phyloP scores from a whole-genome alignment of 2,797 vertebrate genomes.

The Pempheris klunzingeri region DNA sequence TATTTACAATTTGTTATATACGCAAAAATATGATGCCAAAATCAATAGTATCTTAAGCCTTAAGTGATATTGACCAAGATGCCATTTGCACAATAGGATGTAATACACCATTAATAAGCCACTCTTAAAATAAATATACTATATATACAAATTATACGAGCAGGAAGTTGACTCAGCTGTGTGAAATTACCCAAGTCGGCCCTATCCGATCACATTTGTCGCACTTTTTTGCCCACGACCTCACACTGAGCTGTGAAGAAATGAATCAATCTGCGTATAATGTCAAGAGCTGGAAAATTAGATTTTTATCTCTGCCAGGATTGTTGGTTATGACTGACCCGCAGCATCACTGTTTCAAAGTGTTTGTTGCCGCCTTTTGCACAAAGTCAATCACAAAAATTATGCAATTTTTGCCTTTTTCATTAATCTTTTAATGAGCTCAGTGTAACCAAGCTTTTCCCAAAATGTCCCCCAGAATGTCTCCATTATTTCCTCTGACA shows the following conservation, averaged over 20 bases:
- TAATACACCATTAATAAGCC: background rate
- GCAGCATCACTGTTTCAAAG: background rate
- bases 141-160: background rate
- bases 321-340: background rate
- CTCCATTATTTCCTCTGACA: no score
- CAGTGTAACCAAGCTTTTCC: background rate
- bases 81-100: background rate
- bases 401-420: no score
- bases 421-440: background rate
- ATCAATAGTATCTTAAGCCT: background rate
- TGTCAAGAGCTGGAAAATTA: background rate
- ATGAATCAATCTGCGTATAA: background rate
- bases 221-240: background rate
- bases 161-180: slow-evolving; percentile 4
- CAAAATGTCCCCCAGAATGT: no score
- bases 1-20: background rate
- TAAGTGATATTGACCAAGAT: background rate
- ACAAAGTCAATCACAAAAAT: no score
- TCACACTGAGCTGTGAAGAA: background rate
- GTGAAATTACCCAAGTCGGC: background rate
- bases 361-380: background rate
- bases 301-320: background rate
- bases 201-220: background rate
- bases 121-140: background rate
- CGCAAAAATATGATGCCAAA: background rate